These are phyloP conservation scores for Fulmarus glacialis DNA, from an alignment of 2,113 vertebrate genomes.

Conservation along the genomic window DNA sequence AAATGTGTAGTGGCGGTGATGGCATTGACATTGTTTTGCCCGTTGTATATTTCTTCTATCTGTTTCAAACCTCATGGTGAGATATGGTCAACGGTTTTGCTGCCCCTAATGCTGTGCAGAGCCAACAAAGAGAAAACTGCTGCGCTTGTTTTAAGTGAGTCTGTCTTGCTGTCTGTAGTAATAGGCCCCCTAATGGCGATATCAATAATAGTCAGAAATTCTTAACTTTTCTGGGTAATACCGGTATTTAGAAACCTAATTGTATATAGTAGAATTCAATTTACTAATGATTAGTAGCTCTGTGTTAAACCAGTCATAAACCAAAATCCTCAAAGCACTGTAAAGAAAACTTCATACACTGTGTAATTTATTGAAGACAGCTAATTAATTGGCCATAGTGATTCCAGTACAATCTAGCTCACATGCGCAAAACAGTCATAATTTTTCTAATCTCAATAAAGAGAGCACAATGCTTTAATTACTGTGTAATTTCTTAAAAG, in stretches of 20 bases:
- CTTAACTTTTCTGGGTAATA: not conserved
- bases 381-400: not conserved
- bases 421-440: not conserved
- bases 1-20: not conserved
- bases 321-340: not conserved
- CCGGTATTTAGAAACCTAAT: not conserved
- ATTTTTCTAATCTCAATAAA: not conserved
- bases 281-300: not conserved
- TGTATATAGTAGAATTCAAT: not conserved
- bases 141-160: fast-evolving
- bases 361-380: not conserved
- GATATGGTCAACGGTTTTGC: not conserved
- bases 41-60: not conserved
- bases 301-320: not conserved
- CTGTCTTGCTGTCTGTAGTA: not conserved
- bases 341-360: not conserved
- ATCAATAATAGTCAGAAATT: not conserved
- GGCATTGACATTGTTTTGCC: not conserved
- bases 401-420: not conserved
- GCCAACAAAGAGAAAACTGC: not conserved
- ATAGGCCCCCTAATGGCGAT: not conserved
- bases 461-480: not conserved
- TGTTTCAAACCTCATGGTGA: not conserved
- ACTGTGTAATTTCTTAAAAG: slow-evolving; percentile 6
- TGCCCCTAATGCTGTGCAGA: not conserved